These are phyloP conservation scores for Vanessa atalanta DNA, from an alignment of 1,140 invertebrate species.

Conservation along the genomic window DNA sequence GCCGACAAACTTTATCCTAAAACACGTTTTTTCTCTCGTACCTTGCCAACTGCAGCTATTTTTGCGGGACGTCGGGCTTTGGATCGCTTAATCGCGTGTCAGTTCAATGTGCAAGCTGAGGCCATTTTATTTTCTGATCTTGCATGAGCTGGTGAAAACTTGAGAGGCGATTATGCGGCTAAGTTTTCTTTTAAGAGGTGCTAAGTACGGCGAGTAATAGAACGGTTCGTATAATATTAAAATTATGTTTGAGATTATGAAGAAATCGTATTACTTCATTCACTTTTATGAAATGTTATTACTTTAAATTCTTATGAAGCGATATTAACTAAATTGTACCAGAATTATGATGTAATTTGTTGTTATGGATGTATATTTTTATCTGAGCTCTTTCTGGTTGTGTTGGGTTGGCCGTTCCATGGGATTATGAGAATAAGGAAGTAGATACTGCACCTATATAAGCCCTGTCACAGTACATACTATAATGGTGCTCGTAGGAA, in stretches of 20 bases:
- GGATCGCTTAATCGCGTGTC: conserved; percentile 25
- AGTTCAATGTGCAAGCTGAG: conserved; percentile 16
- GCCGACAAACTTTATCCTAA: not conserved
- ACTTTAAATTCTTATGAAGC: no score
- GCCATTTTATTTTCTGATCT: conserved; percentile 16
- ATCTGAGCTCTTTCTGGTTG: no score
- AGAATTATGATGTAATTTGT: no score
- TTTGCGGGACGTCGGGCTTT: not conserved
- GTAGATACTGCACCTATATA: no score
- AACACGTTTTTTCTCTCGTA: not conserved
- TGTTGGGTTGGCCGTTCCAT: no score
- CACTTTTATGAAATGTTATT: not conserved
- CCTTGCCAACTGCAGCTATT: conserved; percentile 8
- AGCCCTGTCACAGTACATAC: no score
- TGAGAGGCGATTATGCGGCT: conserved; percentile 6
- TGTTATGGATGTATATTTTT: no score
- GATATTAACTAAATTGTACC: no score
- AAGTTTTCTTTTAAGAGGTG: conserved; percentile 17
- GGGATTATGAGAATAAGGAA: no score
- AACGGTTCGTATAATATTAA: not conserved
- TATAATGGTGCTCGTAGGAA: no score
- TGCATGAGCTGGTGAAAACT: conserved; percentile 15
- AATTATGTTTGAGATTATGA: not conserved
- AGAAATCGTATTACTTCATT: not conserved
- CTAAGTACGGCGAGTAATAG: conserved; percentile 2